Conservation (phyloP, 2,888 invertebrate genomes). For the Cremastobaeus sp. region DNA sequence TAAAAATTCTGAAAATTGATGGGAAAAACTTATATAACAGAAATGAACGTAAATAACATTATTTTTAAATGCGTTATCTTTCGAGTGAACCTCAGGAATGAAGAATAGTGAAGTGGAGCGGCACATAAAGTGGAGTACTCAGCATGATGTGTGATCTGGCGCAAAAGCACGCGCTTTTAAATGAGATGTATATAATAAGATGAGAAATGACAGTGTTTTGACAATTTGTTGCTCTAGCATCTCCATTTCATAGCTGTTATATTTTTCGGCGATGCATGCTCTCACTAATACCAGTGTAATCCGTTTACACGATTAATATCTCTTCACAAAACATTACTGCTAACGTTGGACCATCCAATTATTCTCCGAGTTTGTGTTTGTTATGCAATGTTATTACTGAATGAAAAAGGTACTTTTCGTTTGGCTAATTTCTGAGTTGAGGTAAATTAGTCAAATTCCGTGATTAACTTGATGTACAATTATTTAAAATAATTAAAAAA, state of each 20-base stretch:
- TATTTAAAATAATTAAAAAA: no score
- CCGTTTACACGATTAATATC: conserved; percentile 37
- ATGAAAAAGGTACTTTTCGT: conserved; percentile 2
- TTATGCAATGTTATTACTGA: conserved; percentile 5
- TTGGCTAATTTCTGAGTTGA: conserved; percentile 1
- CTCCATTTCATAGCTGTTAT: conserved; percentile 55
- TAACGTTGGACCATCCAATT: neutral
- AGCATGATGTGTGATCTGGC: conserved; percentile 52
- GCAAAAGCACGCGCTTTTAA: conserved; percentile 66
- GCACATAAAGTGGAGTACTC: conserved; percentile 55
- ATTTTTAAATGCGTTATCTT: conserved; percentile 65
- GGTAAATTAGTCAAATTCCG: conserved; percentile 1
- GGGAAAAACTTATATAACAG: neutral
- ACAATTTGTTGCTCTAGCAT: conserved; percentile 67
- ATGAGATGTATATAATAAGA: conserved; percentile 71
- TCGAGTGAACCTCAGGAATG: conserved; percentile 59
- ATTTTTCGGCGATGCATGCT: conserved; percentile 36
- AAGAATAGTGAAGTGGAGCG: conserved; percentile 59
- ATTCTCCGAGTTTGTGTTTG: conserved; percentile 8
- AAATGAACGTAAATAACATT: conserved; percentile 65
- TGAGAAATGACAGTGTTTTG: conserved; percentile 75
- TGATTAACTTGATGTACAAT: no score
- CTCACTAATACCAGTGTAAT: conserved; percentile 24
- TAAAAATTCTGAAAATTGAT: conserved; percentile 1
- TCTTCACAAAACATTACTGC: conserved; percentile 39